Percentiles rank a stretch among this genome's conserved stretches.
phyloP scores from a whole-genome alignment of 2,797 vertebrate species.

The Alfaro cultratus region DNA sequence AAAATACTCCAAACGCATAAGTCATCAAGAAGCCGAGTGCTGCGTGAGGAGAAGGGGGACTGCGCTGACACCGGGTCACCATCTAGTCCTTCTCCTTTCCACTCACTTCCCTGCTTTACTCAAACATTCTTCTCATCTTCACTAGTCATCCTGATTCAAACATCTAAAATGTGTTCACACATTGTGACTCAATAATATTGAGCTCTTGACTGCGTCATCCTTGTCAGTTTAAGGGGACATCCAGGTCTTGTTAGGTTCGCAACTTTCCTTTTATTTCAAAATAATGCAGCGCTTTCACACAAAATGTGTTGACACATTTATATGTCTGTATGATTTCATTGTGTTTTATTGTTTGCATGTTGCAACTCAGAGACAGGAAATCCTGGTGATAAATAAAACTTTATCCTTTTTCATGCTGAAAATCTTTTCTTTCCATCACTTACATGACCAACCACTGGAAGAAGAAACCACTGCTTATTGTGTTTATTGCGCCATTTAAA shows the following conservation, averaged over 20 bases:
- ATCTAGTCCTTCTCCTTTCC: constrained; percentile 51
- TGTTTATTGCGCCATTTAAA: not conserved
- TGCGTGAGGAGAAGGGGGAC: constrained; percentile 55
- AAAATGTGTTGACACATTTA: not conserved
- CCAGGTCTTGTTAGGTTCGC: not conserved
- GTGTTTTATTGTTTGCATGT: not conserved
- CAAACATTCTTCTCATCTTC: constrained; percentile 23
- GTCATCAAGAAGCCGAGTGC: constrained; percentile 81
- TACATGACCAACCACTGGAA: not conserved
- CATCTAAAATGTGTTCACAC: not conserved
- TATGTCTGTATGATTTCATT: not conserved
- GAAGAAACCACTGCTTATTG: not conserved
- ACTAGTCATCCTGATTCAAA: not conserved
- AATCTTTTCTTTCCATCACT: not conserved
- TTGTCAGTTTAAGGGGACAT: not conserved
- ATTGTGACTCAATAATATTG: not conserved
- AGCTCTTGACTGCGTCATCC: not conserved
- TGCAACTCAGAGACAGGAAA: not conserved
- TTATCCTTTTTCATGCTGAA: not conserved
- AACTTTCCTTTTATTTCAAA: not conserved
- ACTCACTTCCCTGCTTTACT: constrained; percentile 28
- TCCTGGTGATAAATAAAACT: not conserved
- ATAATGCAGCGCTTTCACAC: not conserved
- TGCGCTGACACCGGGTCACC: constrained; percentile 66
- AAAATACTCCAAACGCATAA: constrained; percentile 72